These are phyloP conservation scores for Cyprinus carpio DNA, from an alignment of 2,113 vertebrate genomes.

Conservation along the genomic window DNA sequence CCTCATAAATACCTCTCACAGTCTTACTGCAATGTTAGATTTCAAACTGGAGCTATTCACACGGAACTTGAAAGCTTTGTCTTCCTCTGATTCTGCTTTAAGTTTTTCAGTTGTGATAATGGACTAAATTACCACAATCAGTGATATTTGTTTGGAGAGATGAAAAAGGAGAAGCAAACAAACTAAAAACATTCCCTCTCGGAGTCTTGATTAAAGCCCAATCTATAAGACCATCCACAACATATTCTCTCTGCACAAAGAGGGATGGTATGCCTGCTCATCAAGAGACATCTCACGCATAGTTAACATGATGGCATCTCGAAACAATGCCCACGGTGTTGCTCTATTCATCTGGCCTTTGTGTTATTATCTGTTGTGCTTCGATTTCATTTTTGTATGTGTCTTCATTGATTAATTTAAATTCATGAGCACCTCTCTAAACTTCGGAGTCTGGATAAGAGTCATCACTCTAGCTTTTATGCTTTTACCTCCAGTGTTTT, in stretches of 20 bases:
- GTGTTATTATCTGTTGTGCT: constrained; percentile 44
- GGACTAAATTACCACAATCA: constrained; percentile 47
- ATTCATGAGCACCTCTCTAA: constrained; percentile 47
- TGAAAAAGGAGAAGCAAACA: constrained; percentile 1
- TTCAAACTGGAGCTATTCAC: constrained; percentile 12
- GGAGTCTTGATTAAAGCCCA: constrained; percentile 29
- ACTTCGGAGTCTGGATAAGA: constrained; percentile 32
- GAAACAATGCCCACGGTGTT: constrained; percentile 13
- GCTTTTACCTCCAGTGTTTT: constrained; percentile 4
- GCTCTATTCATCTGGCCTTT: constrained; percentile 32
- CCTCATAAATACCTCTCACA: constrained; percentile 9
- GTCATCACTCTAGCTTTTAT: constrained; percentile 23
- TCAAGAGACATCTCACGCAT: constrained; percentile 30
- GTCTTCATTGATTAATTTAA: constrained; percentile 55
- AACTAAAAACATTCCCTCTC: constrained; percentile 14
- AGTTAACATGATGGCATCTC: constrained; percentile 16
- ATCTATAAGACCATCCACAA: constrained; percentile 10
- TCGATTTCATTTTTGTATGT: constrained; percentile 40
- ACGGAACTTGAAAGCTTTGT: constrained; percentile 29
- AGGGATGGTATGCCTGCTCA: constrained; percentile 6
- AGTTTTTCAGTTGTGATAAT: constrained; percentile 24
- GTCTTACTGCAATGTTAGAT: neutral
- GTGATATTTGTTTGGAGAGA: constrained; percentile 43
- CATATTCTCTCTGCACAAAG: neutral
- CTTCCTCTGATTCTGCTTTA: constrained; percentile 29